A percentile compares a stretch with the other conserved stretches of the same genome.
Conservation (phyloP, 2,797 vertebrate genomes). For the Thaleichthys pacificus region DNA sequence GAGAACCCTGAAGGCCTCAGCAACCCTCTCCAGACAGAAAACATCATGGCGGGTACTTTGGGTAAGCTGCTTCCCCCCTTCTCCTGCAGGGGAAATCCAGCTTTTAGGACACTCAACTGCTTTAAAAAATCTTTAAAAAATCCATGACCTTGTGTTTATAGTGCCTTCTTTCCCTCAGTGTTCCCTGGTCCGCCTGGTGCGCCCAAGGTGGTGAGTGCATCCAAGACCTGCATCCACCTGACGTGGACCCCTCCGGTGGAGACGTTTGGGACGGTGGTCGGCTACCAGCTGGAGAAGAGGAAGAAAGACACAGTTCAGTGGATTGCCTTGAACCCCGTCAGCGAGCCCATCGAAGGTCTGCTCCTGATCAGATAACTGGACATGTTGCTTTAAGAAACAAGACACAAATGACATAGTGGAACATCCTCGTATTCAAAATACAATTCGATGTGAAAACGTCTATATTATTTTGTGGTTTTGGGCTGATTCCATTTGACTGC, state of each 20-base stretch:
- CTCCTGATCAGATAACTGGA: neutral
- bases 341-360: slow-evolving; percentile 73
- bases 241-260: slow-evolving; percentile 74
- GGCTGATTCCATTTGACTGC: neutral
- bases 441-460: no score
- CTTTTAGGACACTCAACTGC: neutral
- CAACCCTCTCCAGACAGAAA: slow-evolving; percentile 75
- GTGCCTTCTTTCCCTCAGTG: slow-evolving; percentile 60
- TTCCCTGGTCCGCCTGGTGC: slow-evolving; percentile 75
- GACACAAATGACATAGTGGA: neutral
- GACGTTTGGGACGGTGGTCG: slow-evolving; percentile 60
- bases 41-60: slow-evolving; percentile 77
- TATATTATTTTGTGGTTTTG: neutral
- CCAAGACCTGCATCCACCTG: slow-evolving; percentile 74
- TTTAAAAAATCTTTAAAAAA: neutral
- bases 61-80: slow-evolving; percentile 67
- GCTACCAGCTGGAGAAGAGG: slow-evolving; percentile 82
- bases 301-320: slow-evolving; percentile 80
- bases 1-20: slow-evolving; percentile 78
- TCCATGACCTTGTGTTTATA: neutral
- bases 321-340: slow-evolving; percentile 71
- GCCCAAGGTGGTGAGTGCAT: slow-evolving; percentile 73
- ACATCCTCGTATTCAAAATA: no score
- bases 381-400: neutral
- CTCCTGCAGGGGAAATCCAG: neutral